Evolutionary conservation across 2,797 vertebrate genomes (phyloP).

Genomic region (Poecilia picta): DNA sequence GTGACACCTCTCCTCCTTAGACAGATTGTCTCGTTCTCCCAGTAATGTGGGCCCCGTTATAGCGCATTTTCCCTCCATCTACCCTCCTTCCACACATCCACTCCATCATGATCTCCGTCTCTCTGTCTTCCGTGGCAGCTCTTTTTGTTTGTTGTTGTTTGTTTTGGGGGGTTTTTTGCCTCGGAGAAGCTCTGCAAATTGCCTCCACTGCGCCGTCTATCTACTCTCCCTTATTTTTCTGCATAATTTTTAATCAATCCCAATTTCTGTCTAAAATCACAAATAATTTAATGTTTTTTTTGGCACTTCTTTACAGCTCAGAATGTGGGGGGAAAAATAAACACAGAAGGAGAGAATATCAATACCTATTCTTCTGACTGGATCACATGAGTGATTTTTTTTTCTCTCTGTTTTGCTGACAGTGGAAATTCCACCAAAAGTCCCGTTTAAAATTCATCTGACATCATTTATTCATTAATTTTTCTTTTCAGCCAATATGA

Average conservation of each 20-base stretch:
- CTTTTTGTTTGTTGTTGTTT: conserved; percentile 46
- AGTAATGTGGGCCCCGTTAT: conserved; percentile 76
- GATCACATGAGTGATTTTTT: conserved; percentile 50
- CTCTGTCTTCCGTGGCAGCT: conserved; percentile 20
- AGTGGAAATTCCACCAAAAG: conserved; percentile 51
- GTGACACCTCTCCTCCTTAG: conserved; percentile 83
- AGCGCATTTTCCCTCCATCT: conserved; percentile 48
- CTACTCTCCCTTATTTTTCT: conserved; percentile 49
- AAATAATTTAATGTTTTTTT: conserved; percentile 54
- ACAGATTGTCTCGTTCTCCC: conserved; percentile 79
- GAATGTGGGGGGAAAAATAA: conserved; percentile 5
- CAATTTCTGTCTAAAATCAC: conserved; percentile 52
- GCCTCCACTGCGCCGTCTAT: conserved; percentile 60
- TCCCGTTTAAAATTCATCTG: conserved; percentile 62
- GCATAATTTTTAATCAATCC: conserved; percentile 70
- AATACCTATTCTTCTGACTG: conserved; percentile 64
- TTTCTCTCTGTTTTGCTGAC: conserved; percentile 43
- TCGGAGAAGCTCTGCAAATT: conserved; percentile 47
- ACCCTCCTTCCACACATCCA: conserved; percentile 14
- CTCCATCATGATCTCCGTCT: conserved; percentile 18
- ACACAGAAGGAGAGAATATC: conserved; percentile 50
- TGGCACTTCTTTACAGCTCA: conserved; percentile 42
- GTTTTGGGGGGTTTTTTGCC: conserved; percentile 11
- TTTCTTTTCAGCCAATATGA: conserved; percentile 45
- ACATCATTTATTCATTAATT: conserved; percentile 39